A percentile compares a stretch with the other conserved stretches of the same genome.
These are phyloP conservation scores for Eretmochelys imbricata DNA, from an alignment of 2,113 vertebrate species.

Conservation along the genomic window DNA sequence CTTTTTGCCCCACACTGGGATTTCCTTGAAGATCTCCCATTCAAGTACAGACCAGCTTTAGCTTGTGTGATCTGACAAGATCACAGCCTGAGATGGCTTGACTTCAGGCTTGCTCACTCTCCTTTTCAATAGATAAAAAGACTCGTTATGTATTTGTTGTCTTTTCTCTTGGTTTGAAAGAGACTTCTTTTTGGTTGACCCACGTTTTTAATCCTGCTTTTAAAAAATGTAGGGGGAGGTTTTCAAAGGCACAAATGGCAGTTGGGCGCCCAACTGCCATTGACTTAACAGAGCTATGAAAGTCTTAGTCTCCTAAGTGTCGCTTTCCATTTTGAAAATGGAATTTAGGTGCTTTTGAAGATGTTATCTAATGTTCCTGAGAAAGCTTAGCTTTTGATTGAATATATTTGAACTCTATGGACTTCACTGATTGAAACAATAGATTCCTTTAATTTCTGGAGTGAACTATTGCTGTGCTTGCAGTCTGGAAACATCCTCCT, in stretches of 20 bases:
- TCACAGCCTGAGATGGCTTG: no score
- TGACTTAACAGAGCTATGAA: background rate
- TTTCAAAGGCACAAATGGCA: background rate
- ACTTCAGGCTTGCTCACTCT: no score
- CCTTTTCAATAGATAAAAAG: no score
- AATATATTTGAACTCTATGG: background rate
- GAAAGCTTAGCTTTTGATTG: background rate
- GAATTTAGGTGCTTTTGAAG: background rate
- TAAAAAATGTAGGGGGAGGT: slow-evolving; percentile 9
- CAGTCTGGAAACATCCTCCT: background rate
- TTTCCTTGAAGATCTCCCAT: no score
- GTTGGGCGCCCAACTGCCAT: no score
- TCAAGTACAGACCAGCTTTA: no score
- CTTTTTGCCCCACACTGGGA: no score
- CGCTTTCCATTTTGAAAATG: background rate
- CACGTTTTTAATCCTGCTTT: background rate
- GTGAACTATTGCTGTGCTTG: background rate
- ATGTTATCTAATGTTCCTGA: background rate
- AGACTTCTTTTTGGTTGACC: background rate
- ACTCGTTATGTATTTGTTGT: background rate
- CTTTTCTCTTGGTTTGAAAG: background rate
- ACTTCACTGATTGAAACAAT: background rate
- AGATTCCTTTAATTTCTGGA: background rate
- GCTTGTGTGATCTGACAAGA: no score
- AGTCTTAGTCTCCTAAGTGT: background rate